Base-by-base conservation (phyloP, 2,113 vertebrate species). In the Stigmatopora argus region DNA sequence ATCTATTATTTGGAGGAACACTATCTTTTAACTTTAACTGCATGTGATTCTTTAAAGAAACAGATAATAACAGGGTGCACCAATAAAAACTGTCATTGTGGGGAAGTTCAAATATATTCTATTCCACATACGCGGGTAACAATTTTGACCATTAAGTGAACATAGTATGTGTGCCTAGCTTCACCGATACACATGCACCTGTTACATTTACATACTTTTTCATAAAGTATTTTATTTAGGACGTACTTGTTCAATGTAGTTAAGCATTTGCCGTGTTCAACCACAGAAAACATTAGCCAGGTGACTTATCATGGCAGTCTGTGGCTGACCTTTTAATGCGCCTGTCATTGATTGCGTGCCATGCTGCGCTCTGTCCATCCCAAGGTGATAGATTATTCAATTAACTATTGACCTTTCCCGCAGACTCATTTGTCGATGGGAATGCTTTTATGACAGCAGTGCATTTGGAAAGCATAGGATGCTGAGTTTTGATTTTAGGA, bases 371-470 rank as follows among this genome's bases (percentile, higher is more conserved):
- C 89, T 92, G 90, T 93, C 92, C 92, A 88, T 94, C 93, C 92
- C 90, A 94, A 95, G 92, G 95, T 98, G 96, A 98, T 98, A 95
- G 96, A 98, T 98, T 98, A 96, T 97, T 98, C 97, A 96, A 98
- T 98, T 98, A 98, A 95, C 94, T 94, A 92, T 94, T 98, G 96
- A 98, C 96, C 96, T 98, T 98, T 98, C 92, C 93, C 85, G 86
- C 88, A 90, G 91, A 92, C 90, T 91, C 94, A 93, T 93, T 93
- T 92, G 93, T 95, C 94, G 93, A 95, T 92, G 91, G 93, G 91
- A 91, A 92, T 71, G 72, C 87, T 93, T 91, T 92, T 92, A 84
- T 92, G 92, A 90, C 93, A 94, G 90, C 91, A 74, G 89, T 88
- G 85, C 85, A 85, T 90, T 92, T 91, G 84, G 85, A 84, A 90